A percentile compares a stretch with the other conserved stretches of the same genome.
These are phyloP conservation scores for Hemiscyllium ocellatum DNA, from an alignment of 2,113 vertebrate genomes.

Conservation along the genomic window DNA sequence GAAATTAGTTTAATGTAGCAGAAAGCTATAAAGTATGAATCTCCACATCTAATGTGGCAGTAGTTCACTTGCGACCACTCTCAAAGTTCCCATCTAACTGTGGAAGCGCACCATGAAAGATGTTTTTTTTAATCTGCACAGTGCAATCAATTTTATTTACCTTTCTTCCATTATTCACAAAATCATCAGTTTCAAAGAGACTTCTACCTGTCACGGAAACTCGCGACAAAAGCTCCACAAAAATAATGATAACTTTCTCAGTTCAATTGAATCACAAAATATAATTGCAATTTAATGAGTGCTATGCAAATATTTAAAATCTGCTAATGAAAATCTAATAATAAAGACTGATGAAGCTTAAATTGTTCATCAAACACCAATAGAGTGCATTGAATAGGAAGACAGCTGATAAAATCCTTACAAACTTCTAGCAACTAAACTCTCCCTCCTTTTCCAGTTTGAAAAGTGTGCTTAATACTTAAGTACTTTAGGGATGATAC, in stretches of 20 bases:
- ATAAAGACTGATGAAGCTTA: constrained; percentile 24
- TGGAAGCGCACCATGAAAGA: constrained; percentile 91
- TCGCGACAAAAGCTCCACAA: not conserved
- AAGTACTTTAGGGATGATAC: not conserved
- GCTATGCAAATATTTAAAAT: constrained; percentile 16
- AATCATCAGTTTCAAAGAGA: constrained; percentile 68
- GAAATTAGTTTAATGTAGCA: constrained; percentile 99
- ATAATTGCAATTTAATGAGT: constrained; percentile 30
- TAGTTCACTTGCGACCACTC: constrained; percentile 81
- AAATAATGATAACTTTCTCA: constrained; percentile 4
- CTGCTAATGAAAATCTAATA: constrained; percentile 13
- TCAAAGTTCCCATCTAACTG: constrained; percentile 90
- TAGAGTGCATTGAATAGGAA: not conserved
- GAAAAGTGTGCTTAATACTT: not conserved
- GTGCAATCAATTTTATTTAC: constrained; percentile 90
- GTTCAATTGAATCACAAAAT: constrained; percentile 21
- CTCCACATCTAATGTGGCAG: constrained; percentile 90
- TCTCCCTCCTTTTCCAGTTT: not conserved
- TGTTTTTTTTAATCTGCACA: constrained; percentile 76
- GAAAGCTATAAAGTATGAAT: constrained; percentile 99
- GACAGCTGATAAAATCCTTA: not conserved
- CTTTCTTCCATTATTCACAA: constrained; percentile 66
- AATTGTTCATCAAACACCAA: not conserved
- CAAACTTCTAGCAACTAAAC: not conserved
- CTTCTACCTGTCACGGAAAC: constrained; percentile 58